Base-by-base conservation (phyloP, 2,888 invertebrate species). In the Furcula furcula region DNA sequence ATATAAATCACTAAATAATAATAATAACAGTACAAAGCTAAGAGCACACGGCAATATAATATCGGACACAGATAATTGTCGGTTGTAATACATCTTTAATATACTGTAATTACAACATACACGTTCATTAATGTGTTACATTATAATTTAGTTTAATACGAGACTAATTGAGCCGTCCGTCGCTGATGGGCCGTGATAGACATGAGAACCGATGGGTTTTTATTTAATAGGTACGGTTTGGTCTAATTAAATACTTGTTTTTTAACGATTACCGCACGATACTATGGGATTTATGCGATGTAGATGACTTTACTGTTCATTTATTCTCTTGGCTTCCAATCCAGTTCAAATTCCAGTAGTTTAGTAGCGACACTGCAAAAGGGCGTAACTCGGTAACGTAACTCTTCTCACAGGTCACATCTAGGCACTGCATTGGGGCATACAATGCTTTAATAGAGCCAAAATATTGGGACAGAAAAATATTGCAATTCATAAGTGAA, bases 51-150 rank as follows among this genome's bases (percentile, higher is more conserved):
- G 22, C 15, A 16, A 22, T 31, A 10, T 22, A 31, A 22, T 22
- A 22, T 21, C 21, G 30, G 21, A 30, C 28, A 28, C 23, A 28
- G 6, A 18, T 36, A 36, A 36, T 40, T 32, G 32, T 29, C 29
- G 32, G 29, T 29, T 35, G 22, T 29, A 35, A 26, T 32, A 29
- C 28, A 32, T 40, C 34, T 39, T 42, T 61, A 62, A 64, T 64
- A 59, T 53, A 40, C 54, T 51, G 42, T 71, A 71, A 71, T 71
- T 69, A 68, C 42, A 63, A 21, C 36, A 46, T 39, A 58, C 59
- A 44, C 47, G 45, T 41, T 65, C 57, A 65, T 69, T 69, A 68
- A 68, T 61, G 56, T 53, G 55, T 64, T 64, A 60, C 64, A 54
- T 56, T 56, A 58, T 68, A 67, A 71, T 68, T 66, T 65, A 51